Evolutionary conservation across 2,797 vertebrate genomes (phyloP).

Genomic region (Sternotherus odoratus): DNA sequence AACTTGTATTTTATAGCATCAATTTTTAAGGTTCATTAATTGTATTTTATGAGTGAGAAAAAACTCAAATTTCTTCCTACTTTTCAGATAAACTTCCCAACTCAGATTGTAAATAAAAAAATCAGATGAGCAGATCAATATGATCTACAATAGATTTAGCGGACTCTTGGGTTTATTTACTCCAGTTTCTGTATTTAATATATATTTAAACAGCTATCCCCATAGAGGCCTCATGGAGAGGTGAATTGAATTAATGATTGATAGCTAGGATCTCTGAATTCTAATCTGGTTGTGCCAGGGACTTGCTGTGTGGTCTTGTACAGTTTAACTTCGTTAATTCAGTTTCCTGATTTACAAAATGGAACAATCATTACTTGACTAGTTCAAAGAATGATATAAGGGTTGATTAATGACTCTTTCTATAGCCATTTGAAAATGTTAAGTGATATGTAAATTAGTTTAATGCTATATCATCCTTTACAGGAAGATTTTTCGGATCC

Average conservation of each 20-base stretch:
- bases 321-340: conserved; percentile 24
- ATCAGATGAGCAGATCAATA: not conserved
- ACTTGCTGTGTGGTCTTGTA: conserved; percentile 7
- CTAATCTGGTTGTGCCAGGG: not conserved
- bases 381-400: not conserved
- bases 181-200: not conserved
- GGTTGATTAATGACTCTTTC: not conserved
- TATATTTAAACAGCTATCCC: not conserved
- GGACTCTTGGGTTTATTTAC: conserved; percentile 8
- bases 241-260: not conserved
- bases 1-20: not conserved
- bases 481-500: conserved; percentile 85
- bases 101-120: not conserved
- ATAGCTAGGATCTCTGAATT: conserved; percentile 16
- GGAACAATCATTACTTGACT: not conserved
- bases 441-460: conserved; percentile 9
- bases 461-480: conserved; percentile 7
- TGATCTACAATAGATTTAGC: conserved; percentile 1
- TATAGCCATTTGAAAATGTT: not conserved
- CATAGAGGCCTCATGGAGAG: not conserved
- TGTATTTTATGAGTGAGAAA: not conserved
- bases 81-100: not conserved
- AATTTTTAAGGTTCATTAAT: not conserved
- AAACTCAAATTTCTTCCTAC: not conserved
- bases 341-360: conserved; percentile 30